phyloP scores from a whole-genome alignment of 2,113 vertebrate genomes.

The Pachycephala philippinensis region DNA sequence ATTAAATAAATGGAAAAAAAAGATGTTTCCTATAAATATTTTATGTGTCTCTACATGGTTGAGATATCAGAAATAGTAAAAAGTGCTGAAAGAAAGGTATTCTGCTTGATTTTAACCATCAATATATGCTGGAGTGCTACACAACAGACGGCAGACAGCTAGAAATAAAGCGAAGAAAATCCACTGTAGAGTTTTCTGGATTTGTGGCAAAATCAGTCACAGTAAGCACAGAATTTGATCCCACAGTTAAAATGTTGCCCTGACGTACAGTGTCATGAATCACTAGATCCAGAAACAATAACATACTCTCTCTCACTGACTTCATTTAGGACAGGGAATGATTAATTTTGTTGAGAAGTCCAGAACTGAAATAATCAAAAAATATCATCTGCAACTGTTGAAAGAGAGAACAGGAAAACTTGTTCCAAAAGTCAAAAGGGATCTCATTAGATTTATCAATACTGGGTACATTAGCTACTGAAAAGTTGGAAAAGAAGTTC shows the following conservation, averaged over 20 bases:
- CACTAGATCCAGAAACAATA: not conserved
- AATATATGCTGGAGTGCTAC: not conserved
- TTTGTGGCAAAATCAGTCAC: not conserved
- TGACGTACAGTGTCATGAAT: accelerated
- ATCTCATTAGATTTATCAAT: not conserved
- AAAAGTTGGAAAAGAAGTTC: not conserved
- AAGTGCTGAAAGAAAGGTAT: not conserved
- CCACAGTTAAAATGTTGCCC: not conserved
- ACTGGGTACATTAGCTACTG: not conserved
- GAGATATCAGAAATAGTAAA: not conserved
- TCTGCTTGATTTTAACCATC: not conserved
- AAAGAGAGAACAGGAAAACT: not conserved
- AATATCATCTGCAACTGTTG: not conserved
- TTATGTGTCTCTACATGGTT: not conserved
- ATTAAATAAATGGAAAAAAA: not conserved
- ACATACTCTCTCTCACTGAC: not conserved
- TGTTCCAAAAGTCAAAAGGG: not conserved
- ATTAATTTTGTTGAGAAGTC: not conserved
- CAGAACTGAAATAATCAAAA: not conserved
- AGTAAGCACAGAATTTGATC: not conserved
- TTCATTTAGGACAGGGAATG: not conserved
- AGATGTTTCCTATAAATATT: not conserved
- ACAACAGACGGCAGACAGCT: not conserved
- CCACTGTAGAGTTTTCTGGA: not conserved
- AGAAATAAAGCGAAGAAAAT: not conserved